phyloP scores from a whole-genome alignment of 2,113 vertebrate genomes.

The Dicaeum eximium region DNA sequence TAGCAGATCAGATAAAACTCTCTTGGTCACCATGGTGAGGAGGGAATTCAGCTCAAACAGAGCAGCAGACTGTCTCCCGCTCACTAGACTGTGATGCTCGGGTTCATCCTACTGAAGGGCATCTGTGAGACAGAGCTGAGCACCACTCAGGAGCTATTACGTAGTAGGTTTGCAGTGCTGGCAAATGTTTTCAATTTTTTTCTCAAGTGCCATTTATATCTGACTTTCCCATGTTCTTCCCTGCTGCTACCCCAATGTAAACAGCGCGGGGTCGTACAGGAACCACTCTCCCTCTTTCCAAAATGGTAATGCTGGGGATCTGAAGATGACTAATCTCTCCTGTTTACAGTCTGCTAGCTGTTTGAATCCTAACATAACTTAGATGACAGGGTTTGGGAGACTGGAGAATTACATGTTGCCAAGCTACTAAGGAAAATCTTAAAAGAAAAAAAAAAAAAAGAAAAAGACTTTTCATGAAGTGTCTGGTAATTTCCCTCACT shows the following conservation, averaged over 20 bases:
- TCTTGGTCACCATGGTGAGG: slow-evolving; percentile 40
- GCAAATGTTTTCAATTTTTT: slow-evolving; percentile 34
- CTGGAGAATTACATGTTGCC: slow-evolving; percentile 39
- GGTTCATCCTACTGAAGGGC: slow-evolving; percentile 35
- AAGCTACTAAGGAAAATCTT: slow-evolving; percentile 4
- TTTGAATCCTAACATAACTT: slow-evolving; percentile 49
- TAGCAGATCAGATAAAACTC: slow-evolving; percentile 38
- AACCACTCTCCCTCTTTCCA: slow-evolving; percentile 25
- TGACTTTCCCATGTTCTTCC: slow-evolving; percentile 22
- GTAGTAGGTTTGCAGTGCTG: neutral
- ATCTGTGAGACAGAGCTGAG: slow-evolving; percentile 22
- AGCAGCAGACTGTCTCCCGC: slow-evolving; percentile 39
- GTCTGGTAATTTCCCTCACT: neutral
- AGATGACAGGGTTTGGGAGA: slow-evolving; percentile 34
- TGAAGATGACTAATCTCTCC: slow-evolving; percentile 44
- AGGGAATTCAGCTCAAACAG: slow-evolving; percentile 34
- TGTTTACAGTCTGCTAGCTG: slow-evolving; percentile 48
- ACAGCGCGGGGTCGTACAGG: neutral
- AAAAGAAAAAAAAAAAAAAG: neutral
- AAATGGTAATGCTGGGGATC: slow-evolving; percentile 16
- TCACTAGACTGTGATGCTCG: slow-evolving; percentile 15
- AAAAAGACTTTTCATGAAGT: neutral
- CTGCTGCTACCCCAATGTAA: slow-evolving; percentile 19
- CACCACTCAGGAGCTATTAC: neutral
- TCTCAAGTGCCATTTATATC: neutral